Conservation (phyloP, 35 echinoderm and acorn worm species). For the Apostichopus californicus region DNA sequence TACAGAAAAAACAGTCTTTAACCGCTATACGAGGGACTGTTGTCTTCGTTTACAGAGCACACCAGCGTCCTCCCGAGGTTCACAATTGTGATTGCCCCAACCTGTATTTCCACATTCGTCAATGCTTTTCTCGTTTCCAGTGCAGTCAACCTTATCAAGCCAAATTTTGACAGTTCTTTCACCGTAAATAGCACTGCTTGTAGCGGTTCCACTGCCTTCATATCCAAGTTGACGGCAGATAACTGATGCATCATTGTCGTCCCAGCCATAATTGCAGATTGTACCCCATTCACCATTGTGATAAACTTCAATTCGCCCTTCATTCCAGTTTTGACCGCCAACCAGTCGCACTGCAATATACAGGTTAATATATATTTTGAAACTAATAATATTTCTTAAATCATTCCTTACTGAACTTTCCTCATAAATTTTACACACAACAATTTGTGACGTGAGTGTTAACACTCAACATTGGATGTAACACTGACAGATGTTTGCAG, state of each 20-base stretch:
- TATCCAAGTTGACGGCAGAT: too few species aligned
- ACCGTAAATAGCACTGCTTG: not conserved
- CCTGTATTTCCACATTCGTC: not conserved
- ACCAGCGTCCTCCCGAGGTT: not conserved
- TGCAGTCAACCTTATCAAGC: slow-evolving; percentile 28
- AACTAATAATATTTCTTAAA: too few species aligned
- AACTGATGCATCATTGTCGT: slow-evolving; percentile 31
- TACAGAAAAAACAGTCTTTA: too few species aligned
- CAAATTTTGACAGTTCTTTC: not conserved
- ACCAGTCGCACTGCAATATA: not conserved
- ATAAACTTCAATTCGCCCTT: not conserved
- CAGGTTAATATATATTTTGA: too few species aligned
- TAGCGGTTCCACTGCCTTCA: not conserved
- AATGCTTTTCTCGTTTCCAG: slow-evolving; percentile 11
- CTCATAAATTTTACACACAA: too few species aligned
- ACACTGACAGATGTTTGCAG: too few species aligned
- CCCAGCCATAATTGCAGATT: slow-evolving; percentile 50
- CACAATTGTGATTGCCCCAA: not conserved
- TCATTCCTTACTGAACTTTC: too few species aligned
- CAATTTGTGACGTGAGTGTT: too few species aligned
- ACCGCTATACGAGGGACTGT: too few species aligned
- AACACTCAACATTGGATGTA: too few species aligned
- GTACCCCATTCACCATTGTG: slow-evolving; percentile 55
- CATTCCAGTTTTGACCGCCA: slow-evolving; percentile 7
- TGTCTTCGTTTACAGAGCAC: not conserved